Evolutionary conservation across 2,888 invertebrate genomes (phyloP), one percentile per base, ranked within the genome.

Genomic region (Ennomos fuscantarius): DNA sequence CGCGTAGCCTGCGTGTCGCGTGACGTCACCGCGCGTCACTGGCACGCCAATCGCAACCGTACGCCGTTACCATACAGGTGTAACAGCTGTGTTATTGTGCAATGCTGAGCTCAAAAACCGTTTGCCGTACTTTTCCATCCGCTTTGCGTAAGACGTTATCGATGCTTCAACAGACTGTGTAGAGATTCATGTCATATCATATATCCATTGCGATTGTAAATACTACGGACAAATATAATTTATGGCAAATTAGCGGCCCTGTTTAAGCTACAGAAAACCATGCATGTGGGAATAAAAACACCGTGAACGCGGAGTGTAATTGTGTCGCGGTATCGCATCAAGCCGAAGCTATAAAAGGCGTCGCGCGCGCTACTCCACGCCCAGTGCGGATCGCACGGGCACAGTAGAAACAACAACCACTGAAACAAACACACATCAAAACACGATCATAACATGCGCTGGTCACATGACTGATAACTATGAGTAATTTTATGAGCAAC

Each of bases 341-440:
- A 9, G 58, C 65, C 61, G 69, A 88, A 81, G 69, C 70, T 89
- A 88, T 90, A 89, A 59, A 89, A 86, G 75, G 45, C 49, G 8
- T 32, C 32, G 33, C 69, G 87, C 84, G 83, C 87, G 87, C 8
- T n/a, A 12, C 24, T 45, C 58, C 8, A 12, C 66, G 90, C 85
- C 86, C 90, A 91, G 89, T 91, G 88, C 87, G 91, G 90, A 90
- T 89, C 73, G 91, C 73, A 82, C 89, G 87, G 89, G 89, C 87
- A 87, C 72, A 87, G 86, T 73, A 69, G 63, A 71, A 82, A 82
- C 80, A 82, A 55, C 47, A 64, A 10, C 39, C 39, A 50, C 43
- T 45, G 15, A 43, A 39, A 58, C 11, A 53, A 24, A 53, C 8
- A 55, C n/a, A 55, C n/a, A 24, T 6, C 24, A 45, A 11, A 42